Percentiles rank a stretch among this genome's conserved stretches.
phyloP scores from a whole-genome alignment of 2,888 invertebrate species.

The Laothoe populi region DNA sequence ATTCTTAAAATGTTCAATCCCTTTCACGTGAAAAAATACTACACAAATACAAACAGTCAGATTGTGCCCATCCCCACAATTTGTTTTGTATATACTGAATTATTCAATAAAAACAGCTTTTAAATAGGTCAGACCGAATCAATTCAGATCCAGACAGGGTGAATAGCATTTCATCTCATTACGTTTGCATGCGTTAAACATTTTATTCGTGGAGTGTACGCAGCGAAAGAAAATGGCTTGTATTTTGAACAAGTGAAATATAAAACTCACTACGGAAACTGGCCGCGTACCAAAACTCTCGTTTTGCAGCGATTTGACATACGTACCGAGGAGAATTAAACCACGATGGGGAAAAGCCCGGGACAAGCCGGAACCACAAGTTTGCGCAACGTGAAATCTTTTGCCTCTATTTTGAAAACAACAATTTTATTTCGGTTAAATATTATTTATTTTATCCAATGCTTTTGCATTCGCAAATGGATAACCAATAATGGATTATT shows the following conservation, averaged over 20 bases:
- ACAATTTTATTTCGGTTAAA: slow-evolving; percentile 5
- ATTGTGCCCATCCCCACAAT: too few relatives aligned
- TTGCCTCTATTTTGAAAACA: slow-evolving; percentile 12
- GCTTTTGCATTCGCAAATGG: not conserved
- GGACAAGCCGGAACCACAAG: slow-evolving; percentile 41
- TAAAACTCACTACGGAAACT: slow-evolving; percentile 49
- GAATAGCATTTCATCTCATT: slow-evolving; percentile 14
- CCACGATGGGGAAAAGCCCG: slow-evolving; percentile 42
- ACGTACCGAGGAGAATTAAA: slow-evolving; percentile 45
- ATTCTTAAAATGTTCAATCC: too few relatives aligned
- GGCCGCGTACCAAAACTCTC: slow-evolving; percentile 55
- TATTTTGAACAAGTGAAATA: slow-evolving; percentile 45
- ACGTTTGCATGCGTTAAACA: slow-evolving; percentile 16
- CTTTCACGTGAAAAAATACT: too few relatives aligned
- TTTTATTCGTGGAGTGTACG: slow-evolving; percentile 1
- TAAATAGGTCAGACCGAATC: not conserved
- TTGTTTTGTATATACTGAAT: not conserved
- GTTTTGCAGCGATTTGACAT: slow-evolving; percentile 52
- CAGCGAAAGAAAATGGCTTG: slow-evolving; percentile 32
- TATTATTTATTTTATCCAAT: not conserved
- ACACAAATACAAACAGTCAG: too few relatives aligned
- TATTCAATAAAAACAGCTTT: not conserved
- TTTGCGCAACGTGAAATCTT: slow-evolving; percentile 32
- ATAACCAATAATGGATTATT: not conserved
- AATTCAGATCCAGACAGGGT: slow-evolving; percentile 6